These are phyloP conservation scores for Podarcis raffonei DNA, from an alignment of 2,113 vertebrate genomes.

Conservation along the genomic window DNA sequence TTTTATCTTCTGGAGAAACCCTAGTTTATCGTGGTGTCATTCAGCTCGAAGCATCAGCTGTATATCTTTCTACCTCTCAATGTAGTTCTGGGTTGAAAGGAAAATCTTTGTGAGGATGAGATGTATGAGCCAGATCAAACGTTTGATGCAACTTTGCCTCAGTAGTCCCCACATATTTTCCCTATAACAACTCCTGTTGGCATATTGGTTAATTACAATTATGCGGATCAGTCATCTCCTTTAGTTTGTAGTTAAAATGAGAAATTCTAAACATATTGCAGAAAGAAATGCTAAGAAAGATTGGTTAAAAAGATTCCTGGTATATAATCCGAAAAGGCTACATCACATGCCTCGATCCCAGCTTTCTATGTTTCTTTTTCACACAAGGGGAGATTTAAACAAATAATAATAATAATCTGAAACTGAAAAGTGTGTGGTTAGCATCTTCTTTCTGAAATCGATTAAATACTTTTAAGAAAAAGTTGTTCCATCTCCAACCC, in stretches of 20 bases:
- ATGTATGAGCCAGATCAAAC: slow-evolving; percentile 79
- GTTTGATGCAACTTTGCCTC: slow-evolving; percentile 72
- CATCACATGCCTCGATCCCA: neutral
- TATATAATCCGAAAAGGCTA: slow-evolving; percentile 2
- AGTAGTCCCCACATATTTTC: slow-evolving; percentile 72
- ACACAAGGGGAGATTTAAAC: neutral
- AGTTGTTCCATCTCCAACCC: neutral
- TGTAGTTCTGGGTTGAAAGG: slow-evolving; percentile 77
- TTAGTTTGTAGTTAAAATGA: slow-evolving; percentile 53
- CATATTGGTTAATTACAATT: slow-evolving; percentile 61
- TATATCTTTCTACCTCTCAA: slow-evolving; percentile 80
- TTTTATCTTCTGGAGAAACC: slow-evolving; percentile 79
- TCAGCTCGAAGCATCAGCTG: slow-evolving; percentile 78
- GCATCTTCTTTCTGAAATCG: neutral
- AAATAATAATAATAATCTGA: neutral
- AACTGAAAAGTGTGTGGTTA: neutral
- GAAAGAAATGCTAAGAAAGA: slow-evolving; percentile 46
- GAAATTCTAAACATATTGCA: slow-evolving; percentile 48
- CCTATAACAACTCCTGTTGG: slow-evolving; percentile 73
- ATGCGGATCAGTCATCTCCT: slow-evolving; percentile 39
- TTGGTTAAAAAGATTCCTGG: slow-evolving; percentile 52
- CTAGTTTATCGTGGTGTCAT: slow-evolving; percentile 82
- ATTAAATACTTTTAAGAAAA: neutral
- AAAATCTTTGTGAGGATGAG: slow-evolving; percentile 73
- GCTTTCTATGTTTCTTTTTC: slow-evolving; percentile 11